Evolutionary conservation across 2,113 vertebrate genomes (phyloP).

Genomic region (Verasper variegatus): DNA sequence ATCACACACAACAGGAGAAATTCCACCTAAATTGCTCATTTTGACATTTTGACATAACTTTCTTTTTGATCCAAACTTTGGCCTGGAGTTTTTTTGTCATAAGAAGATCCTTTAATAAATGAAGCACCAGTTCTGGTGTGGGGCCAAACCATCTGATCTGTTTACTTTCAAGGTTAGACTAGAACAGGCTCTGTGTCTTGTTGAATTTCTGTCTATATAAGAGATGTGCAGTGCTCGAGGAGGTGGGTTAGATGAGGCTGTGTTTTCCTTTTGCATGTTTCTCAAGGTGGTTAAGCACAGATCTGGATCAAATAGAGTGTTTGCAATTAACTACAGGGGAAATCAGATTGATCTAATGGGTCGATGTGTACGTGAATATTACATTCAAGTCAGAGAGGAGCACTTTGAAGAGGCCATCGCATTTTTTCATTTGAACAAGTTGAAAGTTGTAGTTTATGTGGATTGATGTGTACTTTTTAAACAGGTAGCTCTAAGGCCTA

Average conservation of each 20-base stretch:
- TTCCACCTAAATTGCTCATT: slow-evolving; percentile 31
- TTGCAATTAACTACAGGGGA: not conserved
- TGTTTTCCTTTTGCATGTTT: slow-evolving; percentile 42
- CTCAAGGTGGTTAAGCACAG: slow-evolving; percentile 32
- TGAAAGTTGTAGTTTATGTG: not conserved
- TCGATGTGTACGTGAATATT: slow-evolving; percentile 17
- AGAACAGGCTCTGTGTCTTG: slow-evolving; percentile 38
- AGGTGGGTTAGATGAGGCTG: slow-evolving; percentile 55
- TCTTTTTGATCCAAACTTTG: slow-evolving; percentile 22
- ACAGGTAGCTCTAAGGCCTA: not conserved
- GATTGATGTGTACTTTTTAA: not conserved
- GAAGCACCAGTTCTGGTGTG: slow-evolving; percentile 55
- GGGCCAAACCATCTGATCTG: slow-evolving; percentile 68
- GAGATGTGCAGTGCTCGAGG: slow-evolving; percentile 54
- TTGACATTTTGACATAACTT: slow-evolving; percentile 37
- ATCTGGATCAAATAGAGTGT: slow-evolving; percentile 34
- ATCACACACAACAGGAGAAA: slow-evolving; percentile 9
- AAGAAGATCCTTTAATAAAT: slow-evolving; percentile 63
- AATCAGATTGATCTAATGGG: slow-evolving; percentile 26
- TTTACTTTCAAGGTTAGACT: slow-evolving; percentile 63
- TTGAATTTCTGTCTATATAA: slow-evolving; percentile 46
- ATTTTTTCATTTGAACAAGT: not conserved
- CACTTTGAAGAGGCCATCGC: not conserved
- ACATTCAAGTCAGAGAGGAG: slow-evolving; percentile 7
- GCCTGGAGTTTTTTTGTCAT: slow-evolving; percentile 35